A percentile compares a stretch with the other conserved stretches of the same genome.
These are phyloP conservation scores for Palythoa heliodiscus DNA, from an alignment of 92 coral and sea anemone species.

Conservation along the genomic window DNA sequence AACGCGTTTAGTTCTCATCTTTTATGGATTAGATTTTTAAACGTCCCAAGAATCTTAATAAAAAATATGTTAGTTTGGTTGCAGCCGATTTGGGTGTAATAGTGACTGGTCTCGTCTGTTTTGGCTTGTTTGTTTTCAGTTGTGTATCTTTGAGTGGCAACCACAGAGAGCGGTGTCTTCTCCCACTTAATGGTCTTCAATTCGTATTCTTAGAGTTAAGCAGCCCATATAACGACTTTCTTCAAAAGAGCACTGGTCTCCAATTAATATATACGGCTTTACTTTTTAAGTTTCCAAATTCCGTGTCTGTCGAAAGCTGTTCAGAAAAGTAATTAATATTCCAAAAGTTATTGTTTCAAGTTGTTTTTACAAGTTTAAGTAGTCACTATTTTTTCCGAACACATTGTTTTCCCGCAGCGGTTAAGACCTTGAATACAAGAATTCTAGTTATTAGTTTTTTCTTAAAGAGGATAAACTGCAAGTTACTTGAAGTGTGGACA, in stretches of 20 bases:
- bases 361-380: conserved; percentile 11
- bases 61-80: background rate
- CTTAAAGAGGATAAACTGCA: background rate
- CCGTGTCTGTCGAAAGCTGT: conserved; percentile 18
- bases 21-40: background rate
- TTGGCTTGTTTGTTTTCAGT: background rate
- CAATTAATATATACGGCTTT: background rate
- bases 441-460: background rate
- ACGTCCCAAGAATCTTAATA: background rate
- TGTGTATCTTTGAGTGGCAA: background rate
- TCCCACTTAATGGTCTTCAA: background rate
- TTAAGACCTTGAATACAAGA: background rate
- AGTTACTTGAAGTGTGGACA: background rate
- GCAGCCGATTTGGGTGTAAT: background rate
- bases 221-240: background rate
- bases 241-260: background rate
- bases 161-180: background rate
- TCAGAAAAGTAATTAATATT: background rate
- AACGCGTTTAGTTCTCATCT: background rate
- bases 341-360: conserved; percentile 3
- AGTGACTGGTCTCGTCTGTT: background rate
- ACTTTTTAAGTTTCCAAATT: background rate
- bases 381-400: background rate
- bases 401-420: conserved; percentile 4
- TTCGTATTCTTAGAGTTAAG: background rate